Evolutionary conservation across 2,797 vertebrate genomes (phyloP).

Genomic region (Parauchenoglanis ngamensis): DNA sequence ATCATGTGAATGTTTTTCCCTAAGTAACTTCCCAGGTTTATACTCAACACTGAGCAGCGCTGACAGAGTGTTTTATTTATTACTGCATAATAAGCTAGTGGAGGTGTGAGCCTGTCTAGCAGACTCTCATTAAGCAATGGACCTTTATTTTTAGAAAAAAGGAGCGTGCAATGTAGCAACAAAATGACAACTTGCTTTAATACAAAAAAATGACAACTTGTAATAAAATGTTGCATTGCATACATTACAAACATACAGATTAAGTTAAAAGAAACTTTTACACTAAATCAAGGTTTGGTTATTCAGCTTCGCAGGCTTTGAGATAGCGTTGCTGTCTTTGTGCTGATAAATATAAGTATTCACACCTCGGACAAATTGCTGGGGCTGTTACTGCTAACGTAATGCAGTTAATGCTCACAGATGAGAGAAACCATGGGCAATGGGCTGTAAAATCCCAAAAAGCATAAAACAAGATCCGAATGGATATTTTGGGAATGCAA

Average conservation of each 20-base stretch:
- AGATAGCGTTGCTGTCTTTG: constrained; percentile 20
- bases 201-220: constrained; percentile 43
- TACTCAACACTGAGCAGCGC: constrained; percentile 55
- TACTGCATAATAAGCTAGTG: constrained; percentile 68
- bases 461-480: constrained; percentile 72
- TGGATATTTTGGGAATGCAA: constrained; percentile 72
- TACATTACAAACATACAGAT: constrained; percentile 19
- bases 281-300: constrained; percentile 35
- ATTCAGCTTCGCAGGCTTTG: constrained; percentile 24
- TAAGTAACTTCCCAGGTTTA: constrained; percentile 67
- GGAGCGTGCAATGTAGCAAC: constrained; percentile 42
- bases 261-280: constrained; percentile 9
- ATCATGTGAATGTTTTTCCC: constrained; percentile 56
- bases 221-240: constrained; percentile 42
- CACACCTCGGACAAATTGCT: constrained; percentile 53
- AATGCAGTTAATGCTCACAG: constrained; percentile 64
- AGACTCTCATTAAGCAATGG: constrained; percentile 66
- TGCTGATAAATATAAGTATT: constrained; percentile 59
- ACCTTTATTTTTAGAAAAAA: constrained; percentile 60
- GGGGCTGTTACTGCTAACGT: constrained; percentile 59
- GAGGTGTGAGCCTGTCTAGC: constrained; percentile 59
- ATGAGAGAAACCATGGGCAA: constrained; percentile 65
- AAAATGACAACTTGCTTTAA: constrained; percentile 57
- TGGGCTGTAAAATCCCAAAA: constrained; percentile 75
- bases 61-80: constrained; percentile 68